These are phyloP conservation scores for Drosophila setosimentum DNA, from an alignment of 2,888 invertebrate species.

Conservation along the genomic window DNA sequence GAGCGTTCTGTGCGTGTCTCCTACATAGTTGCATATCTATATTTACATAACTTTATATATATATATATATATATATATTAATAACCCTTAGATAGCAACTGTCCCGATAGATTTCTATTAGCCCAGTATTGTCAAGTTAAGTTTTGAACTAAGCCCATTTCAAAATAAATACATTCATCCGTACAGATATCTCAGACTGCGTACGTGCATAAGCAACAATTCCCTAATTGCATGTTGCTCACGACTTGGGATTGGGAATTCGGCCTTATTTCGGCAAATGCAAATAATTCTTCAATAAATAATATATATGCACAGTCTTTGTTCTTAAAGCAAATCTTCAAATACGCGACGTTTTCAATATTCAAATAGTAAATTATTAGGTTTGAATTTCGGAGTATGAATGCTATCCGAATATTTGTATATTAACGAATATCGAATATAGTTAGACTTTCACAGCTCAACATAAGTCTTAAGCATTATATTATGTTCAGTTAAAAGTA, in stretches of 20 bases:
- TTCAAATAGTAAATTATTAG: neutral
- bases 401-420: neutral
- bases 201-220: constrained; percentile 36
- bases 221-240: constrained; percentile 28
- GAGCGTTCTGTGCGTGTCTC: neutral
- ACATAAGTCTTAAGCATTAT: neutral
- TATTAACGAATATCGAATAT: too few relatives aligned
- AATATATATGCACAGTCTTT: neutral
- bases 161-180: neutral
- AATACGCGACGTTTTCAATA: neutral
- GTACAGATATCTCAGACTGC: constrained; percentile 9
- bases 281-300: neutral
- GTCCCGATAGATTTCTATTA: neutral
- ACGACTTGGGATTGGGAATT: constrained; percentile 27
- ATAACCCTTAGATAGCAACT: constrained; percentile 1
- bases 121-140: neutral
- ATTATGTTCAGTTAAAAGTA: neutral
- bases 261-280: neutral
- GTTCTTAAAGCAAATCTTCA: neutral
- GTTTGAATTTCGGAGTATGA: neutral
- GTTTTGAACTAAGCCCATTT: constrained; percentile 3
- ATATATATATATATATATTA: neutral
- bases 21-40: neutral
- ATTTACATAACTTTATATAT: neutral
- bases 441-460: neutral